phyloP scores from a whole-genome alignment of 1,140 invertebrate genomes.

The Ridgeia piscesae region DNA sequence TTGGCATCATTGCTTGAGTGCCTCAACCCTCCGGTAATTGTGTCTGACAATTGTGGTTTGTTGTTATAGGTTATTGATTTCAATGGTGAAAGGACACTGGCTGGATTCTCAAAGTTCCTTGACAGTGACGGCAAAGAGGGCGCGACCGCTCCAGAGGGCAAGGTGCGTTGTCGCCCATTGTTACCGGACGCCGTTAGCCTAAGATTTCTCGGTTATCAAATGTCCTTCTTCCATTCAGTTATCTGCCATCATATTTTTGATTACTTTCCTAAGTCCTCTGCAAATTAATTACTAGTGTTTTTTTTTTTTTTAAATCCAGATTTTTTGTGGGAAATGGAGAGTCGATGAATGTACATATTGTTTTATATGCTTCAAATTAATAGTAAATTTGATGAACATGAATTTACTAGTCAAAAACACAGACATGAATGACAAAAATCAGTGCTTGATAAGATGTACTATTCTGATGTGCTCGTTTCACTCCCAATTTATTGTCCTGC shows the following conservation, averaged over 20 bases:
- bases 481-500: background rate
- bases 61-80: slow-evolving; percentile 78
- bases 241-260: no score
- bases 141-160: slow-evolving; percentile 19
- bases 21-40: background rate
- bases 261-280: no score
- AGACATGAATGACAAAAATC: no score
- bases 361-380: no score
- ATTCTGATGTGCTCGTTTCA: background rate
- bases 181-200: slow-evolving; percentile 33
- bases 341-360: no score
- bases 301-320: background rate
- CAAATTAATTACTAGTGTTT: no score
- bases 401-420: no score
- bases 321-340: background rate
- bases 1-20: background rate
- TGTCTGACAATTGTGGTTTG: slow-evolving; percentile 16
- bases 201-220: background rate
- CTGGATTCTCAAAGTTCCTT: slow-evolving; percentile 89
- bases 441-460: background rate
- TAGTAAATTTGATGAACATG: background rate
- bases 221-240: no score
- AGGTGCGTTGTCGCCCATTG: background rate
- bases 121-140: slow-evolving; percentile 51
- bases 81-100: slow-evolving; percentile 91